A percentile compares a stretch with the other conserved stretches of the same genome.
Conservation (phyloP, 2,888 invertebrate genomes). For the Melipona beecheii region DNA sequence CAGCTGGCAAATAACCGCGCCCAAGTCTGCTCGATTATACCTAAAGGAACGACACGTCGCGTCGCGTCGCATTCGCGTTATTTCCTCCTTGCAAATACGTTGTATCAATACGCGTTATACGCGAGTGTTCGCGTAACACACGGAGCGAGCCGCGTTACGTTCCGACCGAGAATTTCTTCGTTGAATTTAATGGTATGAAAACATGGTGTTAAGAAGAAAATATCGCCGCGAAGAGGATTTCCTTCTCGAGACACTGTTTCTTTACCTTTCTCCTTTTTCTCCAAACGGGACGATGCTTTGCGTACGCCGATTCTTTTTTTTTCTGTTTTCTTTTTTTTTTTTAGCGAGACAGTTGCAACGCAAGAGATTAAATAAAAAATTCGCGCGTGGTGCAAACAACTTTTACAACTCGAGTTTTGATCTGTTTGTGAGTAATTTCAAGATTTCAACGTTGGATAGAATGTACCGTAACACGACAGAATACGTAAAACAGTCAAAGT, state of each 20-base stretch:
- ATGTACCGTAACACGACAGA: too few species aligned
- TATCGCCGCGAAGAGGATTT: background rate
- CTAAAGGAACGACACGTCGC: slow-evolving; percentile 23
- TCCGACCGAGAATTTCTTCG: background rate
- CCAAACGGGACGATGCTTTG: background rate
- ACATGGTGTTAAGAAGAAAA: background rate
- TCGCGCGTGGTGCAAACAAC: too few species aligned
- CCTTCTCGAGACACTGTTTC: background rate
- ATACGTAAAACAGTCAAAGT: too few species aligned
- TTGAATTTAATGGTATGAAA: background rate
- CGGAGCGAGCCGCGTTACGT: background rate
- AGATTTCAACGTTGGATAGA: too few species aligned
- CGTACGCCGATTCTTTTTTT: background rate
- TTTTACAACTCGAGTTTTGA: too few species aligned
- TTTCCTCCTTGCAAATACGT: background rate
- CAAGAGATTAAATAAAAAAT: too few species aligned
- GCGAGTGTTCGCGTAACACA: background rate
- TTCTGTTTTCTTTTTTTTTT: too few species aligned
- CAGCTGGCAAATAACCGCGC: slow-evolving; percentile 31
- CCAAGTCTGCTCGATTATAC: slow-evolving; percentile 23
- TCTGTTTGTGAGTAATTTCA: too few species aligned
- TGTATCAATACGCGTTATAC: background rate
- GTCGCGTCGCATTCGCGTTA: background rate
- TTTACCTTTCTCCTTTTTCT: background rate
- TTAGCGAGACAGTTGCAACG: background rate